Base-by-base conservation (phyloP, 2,888 invertebrate genomes). In the Nycteola revayana region DNA sequence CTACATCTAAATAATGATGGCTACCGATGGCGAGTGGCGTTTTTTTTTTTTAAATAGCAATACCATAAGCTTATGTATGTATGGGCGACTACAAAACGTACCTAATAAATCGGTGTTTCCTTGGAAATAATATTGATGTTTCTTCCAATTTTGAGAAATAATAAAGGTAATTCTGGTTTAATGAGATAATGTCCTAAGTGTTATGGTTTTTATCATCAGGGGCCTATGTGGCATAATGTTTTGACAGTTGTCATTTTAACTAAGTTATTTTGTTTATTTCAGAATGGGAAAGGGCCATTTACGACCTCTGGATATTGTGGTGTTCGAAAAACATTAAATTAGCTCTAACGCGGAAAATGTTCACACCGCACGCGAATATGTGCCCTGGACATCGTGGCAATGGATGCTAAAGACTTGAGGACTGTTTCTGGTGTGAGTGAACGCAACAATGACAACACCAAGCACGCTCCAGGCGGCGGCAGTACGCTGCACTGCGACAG, bases 91-190 rank as follows among this genome's bases (percentile, higher is more conserved):
- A 65, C 52, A 68, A 66, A 71, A 75, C 76, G 82, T 79, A n/a
- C n/a, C n/a, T n/a, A 82, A 71, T 86, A 83, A 76, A 85, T 85
- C 85, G 81, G 76, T 85, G 84, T 87, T 81, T 81, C 86, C 86
- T 77, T 79, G 86, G 86, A 84, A 83, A 87, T 87, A 78, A 45
- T 84, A 87, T 86, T 75, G 86, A 87, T 86, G 67, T 80, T 75
- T 71, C 63, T 37, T 42, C 51, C 44, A 54, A 62, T 48, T 60
- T 52, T 45, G 58, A 55, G 56, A 66, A 66, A 63, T 63, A 37
- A 26, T 49, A 51, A 60, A 67, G 75, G 75, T 76, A 71, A 52
- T 54, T 56, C 43, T 28, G 25, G 29, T 41, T 42, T 35, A 31
- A 22, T 6, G 25, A n/a, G 27, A 22, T 17, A 17, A 40, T 40